Evolutionary conservation across 2,888 invertebrate genomes (phyloP).

Genomic region (Plutella xylostella): DNA sequence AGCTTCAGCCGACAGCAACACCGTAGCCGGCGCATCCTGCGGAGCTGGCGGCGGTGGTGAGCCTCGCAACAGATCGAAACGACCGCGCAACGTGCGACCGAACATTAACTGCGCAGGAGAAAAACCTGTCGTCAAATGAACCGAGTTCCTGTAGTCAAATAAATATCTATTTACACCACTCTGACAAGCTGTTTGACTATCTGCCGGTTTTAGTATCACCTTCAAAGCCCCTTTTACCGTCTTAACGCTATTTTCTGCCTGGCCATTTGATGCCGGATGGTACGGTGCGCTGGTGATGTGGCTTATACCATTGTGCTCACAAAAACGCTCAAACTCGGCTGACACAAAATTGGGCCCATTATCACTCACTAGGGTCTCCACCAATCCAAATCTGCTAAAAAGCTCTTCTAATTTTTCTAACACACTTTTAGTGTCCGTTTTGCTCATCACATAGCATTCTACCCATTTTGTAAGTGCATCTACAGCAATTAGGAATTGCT

Average conservation of each 20-base stretch:
- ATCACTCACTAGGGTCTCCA: slow-evolving; percentile 13
- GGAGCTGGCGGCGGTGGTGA: too few species aligned
- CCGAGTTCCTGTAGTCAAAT: slow-evolving; percentile 15
- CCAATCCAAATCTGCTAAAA: slow-evolving; percentile 13
- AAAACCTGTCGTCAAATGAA: slow-evolving; percentile 14
- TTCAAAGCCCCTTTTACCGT: slow-evolving; percentile 16
- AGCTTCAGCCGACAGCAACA: too few species aligned
- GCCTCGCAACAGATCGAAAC: too few species aligned
- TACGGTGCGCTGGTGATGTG: slow-evolving; percentile 14
- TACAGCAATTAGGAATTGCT: slow-evolving; percentile 12
- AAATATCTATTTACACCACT: slow-evolving; percentile 10
- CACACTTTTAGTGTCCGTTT: slow-evolving; percentile 5
- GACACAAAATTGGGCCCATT: slow-evolving; percentile 15
- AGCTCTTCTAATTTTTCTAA: slow-evolving; percentile 10
- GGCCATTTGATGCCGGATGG: slow-evolving; percentile 15
- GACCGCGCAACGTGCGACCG: too few species aligned
- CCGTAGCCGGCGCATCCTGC: too few species aligned
- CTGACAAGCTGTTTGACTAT: not conserved
- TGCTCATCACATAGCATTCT: slow-evolving; percentile 13
- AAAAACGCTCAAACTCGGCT: slow-evolving; percentile 10
- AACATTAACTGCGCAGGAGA: slow-evolving; percentile 14
- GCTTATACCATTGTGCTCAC: slow-evolving; percentile 11
- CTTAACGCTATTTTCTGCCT: slow-evolving; percentile 17
- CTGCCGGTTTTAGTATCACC: slow-evolving; percentile 5
- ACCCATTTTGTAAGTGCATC: slow-evolving; percentile 13